phyloP scores from a whole-genome alignment of 2,797 vertebrate species.

The Acipenser oxyrinchus region DNA sequence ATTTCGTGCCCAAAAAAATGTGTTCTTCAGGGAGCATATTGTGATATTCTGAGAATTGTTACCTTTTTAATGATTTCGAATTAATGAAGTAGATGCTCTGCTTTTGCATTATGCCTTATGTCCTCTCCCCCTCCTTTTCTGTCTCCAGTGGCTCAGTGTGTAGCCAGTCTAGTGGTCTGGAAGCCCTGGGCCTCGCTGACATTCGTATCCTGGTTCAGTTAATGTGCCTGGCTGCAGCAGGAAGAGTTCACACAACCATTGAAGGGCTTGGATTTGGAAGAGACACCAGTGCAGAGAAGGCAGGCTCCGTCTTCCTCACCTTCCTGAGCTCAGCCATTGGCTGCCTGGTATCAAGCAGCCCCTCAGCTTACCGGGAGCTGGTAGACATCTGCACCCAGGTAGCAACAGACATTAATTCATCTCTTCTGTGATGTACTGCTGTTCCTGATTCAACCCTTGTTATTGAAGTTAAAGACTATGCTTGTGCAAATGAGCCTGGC shows the following conservation, averaged over 20 bases:
- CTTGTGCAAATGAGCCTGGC: not conserved
- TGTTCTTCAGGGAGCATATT: not conserved
- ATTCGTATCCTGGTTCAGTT: slow-evolving; percentile 67
- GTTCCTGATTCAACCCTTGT: not conserved
- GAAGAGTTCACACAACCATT: slow-evolving; percentile 51
- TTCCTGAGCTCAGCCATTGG: slow-evolving; percentile 68
- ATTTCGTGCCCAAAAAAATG: not conserved
- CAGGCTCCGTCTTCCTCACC: slow-evolving; percentile 51
- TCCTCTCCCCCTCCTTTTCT: not conserved
- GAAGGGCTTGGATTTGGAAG: slow-evolving; percentile 38
- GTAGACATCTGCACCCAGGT: slow-evolving; percentile 74
- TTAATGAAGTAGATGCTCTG: not conserved
- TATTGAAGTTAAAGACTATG: not conserved
- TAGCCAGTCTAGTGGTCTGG: slow-evolving; percentile 59
- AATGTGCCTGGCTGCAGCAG: slow-evolving; percentile 65
- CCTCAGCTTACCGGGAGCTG: slow-evolving; percentile 58
- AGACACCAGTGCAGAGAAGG: slow-evolving; percentile 37
- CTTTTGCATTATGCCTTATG: slow-evolving; percentile 1
- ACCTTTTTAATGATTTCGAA: too few species aligned
- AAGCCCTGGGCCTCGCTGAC: slow-evolving; percentile 66
- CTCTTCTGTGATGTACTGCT: not conserved
- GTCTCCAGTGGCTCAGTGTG: slow-evolving; percentile 44
- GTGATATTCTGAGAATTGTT: too few species aligned
- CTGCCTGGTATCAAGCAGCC: slow-evolving; percentile 60
- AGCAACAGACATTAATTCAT: not conserved